These are phyloP conservation scores for Dicentrarchus labrax DNA, from an alignment of 2,113 vertebrate species.

Conservation along the genomic window DNA sequence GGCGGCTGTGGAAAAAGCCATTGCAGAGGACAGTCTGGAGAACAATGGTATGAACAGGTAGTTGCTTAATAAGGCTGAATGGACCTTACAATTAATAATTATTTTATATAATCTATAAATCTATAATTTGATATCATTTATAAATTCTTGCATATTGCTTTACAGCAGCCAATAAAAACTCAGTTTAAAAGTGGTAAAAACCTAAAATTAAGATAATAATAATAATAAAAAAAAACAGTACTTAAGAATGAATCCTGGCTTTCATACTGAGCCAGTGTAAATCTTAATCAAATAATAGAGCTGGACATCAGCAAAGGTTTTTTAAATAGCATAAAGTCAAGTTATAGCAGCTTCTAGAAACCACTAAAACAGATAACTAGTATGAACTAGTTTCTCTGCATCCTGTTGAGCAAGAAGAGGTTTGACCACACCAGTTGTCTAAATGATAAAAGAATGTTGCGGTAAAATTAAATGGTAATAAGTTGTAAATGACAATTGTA, in stretches of 20 bases:
- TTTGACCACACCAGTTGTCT: not conserved
- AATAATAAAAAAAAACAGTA: not conserved
- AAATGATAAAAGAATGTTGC: not conserved
- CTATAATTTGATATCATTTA: no score
- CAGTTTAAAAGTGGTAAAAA: not conserved
- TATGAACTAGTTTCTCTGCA: not conserved
- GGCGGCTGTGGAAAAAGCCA: conserved; percentile 79
- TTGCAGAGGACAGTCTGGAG: conserved; percentile 72
- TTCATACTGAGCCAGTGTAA: not conserved
- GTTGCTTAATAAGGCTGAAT: not conserved
- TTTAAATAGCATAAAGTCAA: not conserved
- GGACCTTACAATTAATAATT: not conserved
- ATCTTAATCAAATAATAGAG: not conserved
- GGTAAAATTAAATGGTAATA: no score
- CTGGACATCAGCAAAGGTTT: not conserved
- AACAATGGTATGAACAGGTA: conserved; percentile 72
- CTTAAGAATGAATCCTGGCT: not conserved
- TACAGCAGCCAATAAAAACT: not conserved
- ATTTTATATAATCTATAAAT: not conserved
- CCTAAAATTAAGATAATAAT: not conserved
- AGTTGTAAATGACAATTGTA: no score
- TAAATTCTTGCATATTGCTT: not conserved
- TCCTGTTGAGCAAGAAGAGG: not conserved
- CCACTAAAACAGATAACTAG: not conserved
- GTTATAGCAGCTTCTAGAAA: not conserved